A percentile compares a stretch with the other conserved stretches of the same genome.
Evolutionary conservation across 2,888 invertebrate species (phyloP).

Genomic region (Podotricha telesiphe): DNA sequence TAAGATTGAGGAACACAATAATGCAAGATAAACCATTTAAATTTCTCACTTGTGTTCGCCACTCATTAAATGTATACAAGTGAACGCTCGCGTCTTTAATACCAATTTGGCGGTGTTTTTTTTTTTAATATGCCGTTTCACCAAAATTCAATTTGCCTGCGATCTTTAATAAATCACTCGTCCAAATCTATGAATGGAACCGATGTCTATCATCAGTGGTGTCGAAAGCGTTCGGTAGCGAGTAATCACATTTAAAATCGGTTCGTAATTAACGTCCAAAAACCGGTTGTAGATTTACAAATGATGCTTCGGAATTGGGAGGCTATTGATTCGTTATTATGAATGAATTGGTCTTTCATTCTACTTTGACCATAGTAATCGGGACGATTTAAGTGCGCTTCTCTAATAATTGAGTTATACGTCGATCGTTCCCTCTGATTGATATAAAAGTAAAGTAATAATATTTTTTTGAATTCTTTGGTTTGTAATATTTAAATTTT

Average conservation of each 20-base stretch:
- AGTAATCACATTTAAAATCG: conserved; percentile 75
- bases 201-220: conserved; percentile 64
- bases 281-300: conserved; percentile 68
- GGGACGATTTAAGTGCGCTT: conserved; percentile 58
- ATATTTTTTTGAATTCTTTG: not conserved
- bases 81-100: conserved; percentile 19
- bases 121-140: conserved; percentile 30
- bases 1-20: conserved; percentile 41
- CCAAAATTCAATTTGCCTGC: conserved; percentile 38
- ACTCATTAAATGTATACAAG: conserved; percentile 18
- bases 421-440: not conserved
- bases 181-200: conserved; percentile 69
- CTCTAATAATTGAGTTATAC: conserved; percentile 57
- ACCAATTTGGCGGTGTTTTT: conserved; percentile 17
- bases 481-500: too few relatives aligned
- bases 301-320: conserved; percentile 69
- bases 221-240: conserved; percentile 74
- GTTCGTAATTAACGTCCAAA: conserved; percentile 75
- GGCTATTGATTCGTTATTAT: conserved; percentile 75
- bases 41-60: conserved; percentile 25
- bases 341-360: conserved; percentile 79
- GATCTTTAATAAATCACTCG: conserved; percentile 65
- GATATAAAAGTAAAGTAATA: not conserved
- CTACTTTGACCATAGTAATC: conserved; percentile 59
- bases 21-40: conserved; percentile 37